Percentiles rank a stretch among this genome's conserved stretches.
Evolutionary conservation across 1,140 invertebrate genomes (phyloP).

Genomic region (Drosophila kepulauana): DNA sequence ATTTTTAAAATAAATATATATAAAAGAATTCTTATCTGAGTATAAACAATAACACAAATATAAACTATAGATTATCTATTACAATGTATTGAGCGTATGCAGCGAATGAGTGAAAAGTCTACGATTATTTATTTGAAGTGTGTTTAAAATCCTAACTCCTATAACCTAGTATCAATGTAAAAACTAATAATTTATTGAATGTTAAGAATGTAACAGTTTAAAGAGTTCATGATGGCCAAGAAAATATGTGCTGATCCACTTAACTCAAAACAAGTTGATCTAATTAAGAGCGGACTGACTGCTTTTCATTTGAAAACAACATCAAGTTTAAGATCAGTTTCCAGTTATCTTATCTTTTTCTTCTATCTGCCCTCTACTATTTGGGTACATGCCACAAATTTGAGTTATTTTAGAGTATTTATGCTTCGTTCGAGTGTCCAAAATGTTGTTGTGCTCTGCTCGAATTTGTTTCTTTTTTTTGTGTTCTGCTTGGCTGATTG

Average conservation of each 20-base stretch:
- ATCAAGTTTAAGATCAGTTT: neutral
- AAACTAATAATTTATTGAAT: too few relatives aligned
- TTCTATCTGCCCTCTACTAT: neutral
- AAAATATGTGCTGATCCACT: neutral
- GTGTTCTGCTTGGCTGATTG: conserved; percentile 54
- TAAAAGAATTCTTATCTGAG: too few relatives aligned
- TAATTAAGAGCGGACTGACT: neutral
- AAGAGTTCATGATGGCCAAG: neutral
- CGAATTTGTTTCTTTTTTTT: conserved; percentile 34
- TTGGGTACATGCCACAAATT: neutral
- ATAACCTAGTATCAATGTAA: too few relatives aligned
- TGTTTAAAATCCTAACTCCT: too few relatives aligned
- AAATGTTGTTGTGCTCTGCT: conserved; percentile 27
- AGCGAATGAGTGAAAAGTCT: too few relatives aligned
- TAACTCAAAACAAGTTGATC: neutral
- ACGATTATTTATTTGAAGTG: too few relatives aligned
- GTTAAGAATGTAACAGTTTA: neutral
- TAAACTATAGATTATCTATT: too few relatives aligned
- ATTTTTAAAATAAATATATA: too few relatives aligned
- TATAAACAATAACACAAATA: too few relatives aligned
- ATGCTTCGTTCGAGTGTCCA: conserved; percentile 8
- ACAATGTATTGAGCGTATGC: too few relatives aligned
- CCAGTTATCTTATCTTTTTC: conserved; percentile 11
- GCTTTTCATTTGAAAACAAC: neutral
- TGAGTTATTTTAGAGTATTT: conserved; percentile 28